Evolutionary conservation across 64 coral and sea anemone species (phyloP).

Genomic region (Pachyseris speciosa): DNA sequence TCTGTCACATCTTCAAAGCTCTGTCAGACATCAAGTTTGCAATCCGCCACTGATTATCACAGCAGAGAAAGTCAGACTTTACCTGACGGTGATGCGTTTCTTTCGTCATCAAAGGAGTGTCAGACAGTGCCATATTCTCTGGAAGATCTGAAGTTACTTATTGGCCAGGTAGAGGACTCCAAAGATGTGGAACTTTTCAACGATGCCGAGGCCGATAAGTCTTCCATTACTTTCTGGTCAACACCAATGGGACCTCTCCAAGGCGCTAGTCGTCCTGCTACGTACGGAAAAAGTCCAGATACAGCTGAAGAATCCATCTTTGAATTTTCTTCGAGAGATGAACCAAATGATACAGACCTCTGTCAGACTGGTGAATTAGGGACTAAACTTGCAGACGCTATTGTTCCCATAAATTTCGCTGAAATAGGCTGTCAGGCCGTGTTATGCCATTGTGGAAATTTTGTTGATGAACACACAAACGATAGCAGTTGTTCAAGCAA

Average conservation of each 20-base stretch:
- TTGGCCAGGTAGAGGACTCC: neutral
- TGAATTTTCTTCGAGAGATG: neutral
- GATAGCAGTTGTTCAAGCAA: neutral
- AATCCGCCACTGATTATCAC: neutral
- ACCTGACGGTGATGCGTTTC: neutral
- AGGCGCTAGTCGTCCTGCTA: neutral
- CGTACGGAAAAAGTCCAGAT: neutral
- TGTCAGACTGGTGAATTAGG: neutral
- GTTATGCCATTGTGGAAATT: conserved; percentile 24
- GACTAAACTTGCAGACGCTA: neutral
- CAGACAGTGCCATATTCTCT: neutral
- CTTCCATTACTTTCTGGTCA: neutral
- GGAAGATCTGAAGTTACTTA: neutral
- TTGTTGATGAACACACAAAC: neutral
- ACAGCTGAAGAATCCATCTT: neutral
- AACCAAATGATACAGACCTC: too few species aligned
- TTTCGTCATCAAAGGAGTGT: neutral
- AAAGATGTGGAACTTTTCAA: neutral
- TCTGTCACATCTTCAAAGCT: neutral
- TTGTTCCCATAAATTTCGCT: neutral
- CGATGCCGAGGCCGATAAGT: neutral
- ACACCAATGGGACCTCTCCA: neutral
- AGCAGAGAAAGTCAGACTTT: conserved; percentile 21
- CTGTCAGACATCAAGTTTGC: neutral
- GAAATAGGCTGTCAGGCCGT: conserved; percentile 19